Conservation (phyloP, 1,140 invertebrate genomes). For the Dinothrombium tinctorium region DNA sequence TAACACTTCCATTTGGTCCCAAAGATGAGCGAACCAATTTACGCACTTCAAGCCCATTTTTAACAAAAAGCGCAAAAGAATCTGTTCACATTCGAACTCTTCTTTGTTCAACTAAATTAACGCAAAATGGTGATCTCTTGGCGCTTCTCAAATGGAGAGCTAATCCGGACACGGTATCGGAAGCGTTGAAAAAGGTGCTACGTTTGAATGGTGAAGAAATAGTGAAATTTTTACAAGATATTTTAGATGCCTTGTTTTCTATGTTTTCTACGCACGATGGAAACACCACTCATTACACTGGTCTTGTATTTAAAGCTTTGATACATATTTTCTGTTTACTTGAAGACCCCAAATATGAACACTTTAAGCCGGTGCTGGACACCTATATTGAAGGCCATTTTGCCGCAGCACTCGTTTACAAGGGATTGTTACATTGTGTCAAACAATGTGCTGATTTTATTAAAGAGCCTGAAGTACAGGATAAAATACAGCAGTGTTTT, state of each 20-base stretch:
- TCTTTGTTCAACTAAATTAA: conserved; percentile 79
- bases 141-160: conserved; percentile 72
- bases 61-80: conserved; percentile 35
- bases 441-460: conserved; percentile 74
- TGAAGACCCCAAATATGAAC: conserved; percentile 74
- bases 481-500: conserved; percentile 69
- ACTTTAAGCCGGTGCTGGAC: conserved; percentile 84
- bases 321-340: conserved; percentile 69
- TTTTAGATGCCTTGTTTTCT: conserved; percentile 75
- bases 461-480: conserved; percentile 33
- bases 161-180: conserved; percentile 48
- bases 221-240: conserved; percentile 89
- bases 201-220: conserved; percentile 62
- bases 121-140: conserved; percentile 71
- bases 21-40: conserved; percentile 18
- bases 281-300: conserved; percentile 45
- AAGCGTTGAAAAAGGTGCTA: conserved; percentile 52
- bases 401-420: conserved; percentile 79
- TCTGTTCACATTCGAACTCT: conserved; percentile 51
- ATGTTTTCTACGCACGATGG: conserved; percentile 84
- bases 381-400: conserved; percentile 86
- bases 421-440: conserved; percentile 61
- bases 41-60: not conserved
- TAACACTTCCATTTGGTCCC: conserved; percentile 41
- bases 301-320: conserved; percentile 47